A percentile compares a stretch with the other conserved stretches of the same genome.
These are phyloP conservation scores for Babyrousa celebensis DNA, from an alignment of 2,797 vertebrate species.

Conservation along the genomic window DNA sequence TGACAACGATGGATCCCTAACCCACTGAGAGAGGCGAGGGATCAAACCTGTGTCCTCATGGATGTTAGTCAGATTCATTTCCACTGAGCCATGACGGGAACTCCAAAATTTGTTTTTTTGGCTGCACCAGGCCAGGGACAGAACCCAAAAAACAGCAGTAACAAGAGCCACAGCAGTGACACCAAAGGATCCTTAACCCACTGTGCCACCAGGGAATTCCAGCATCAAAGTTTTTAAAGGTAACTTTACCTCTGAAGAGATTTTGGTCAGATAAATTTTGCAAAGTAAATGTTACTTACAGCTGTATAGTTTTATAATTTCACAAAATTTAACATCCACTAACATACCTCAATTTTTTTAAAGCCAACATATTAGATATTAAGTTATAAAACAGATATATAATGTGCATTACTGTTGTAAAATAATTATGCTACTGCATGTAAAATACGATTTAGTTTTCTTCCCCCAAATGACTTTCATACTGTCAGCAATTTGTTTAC, in stretches of 20 bases:
- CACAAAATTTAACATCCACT: constrained; percentile 14
- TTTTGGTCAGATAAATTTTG: constrained; percentile 1
- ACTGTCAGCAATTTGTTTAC: constrained; percentile 22
- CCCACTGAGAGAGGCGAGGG: too few species aligned
- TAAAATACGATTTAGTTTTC: constrained; percentile 48
- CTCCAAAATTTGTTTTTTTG: too few species aligned
- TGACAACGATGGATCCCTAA: too few species aligned
- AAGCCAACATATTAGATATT: constrained; percentile 13
- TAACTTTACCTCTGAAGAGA: constrained; percentile 62
- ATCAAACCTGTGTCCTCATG: too few species aligned
- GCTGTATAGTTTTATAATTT: constrained; percentile 61
- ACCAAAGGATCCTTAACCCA: too few species aligned
- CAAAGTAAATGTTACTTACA: constrained; percentile 39
- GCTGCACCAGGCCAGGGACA: too few species aligned
- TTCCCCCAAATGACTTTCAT: constrained; percentile 32
- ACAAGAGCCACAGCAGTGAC: too few species aligned
- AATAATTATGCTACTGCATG: constrained; percentile 11
- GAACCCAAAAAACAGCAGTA: too few species aligned
- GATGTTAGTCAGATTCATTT: too few species aligned
- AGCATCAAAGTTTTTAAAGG: not conserved
- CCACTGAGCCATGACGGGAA: too few species aligned
- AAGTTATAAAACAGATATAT: not conserved
- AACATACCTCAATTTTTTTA: constrained; percentile 41
- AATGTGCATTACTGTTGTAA: not conserved
- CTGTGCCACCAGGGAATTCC: too few species aligned